Base-by-base conservation (phyloP, 2,888 invertebrate genomes). In the Penaeus monodon region DNA sequence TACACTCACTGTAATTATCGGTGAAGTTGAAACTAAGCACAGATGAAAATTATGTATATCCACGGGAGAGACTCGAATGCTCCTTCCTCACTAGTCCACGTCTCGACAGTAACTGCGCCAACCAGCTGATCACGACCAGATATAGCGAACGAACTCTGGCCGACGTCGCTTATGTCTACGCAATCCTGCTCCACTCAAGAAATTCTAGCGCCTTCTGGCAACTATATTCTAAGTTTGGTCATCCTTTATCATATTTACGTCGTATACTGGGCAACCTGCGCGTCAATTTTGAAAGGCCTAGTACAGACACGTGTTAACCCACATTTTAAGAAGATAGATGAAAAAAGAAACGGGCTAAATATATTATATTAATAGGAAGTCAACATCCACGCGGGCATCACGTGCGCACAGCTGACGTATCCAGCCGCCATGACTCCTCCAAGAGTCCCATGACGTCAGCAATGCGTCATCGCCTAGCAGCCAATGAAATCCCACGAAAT, bases 401-500 rank as follows among this genome's bases (percentile, higher is more conserved):
- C 76, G 57, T 57, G 76, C 49, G 24, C 44, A 44, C 76, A 76
- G 76, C 73, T 76, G 76, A 76, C 76, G 76, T 76, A 29, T 22
- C 44, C 22, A n/a, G 38, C 44, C 76, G 76, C 49, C 76, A 76
- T 76, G 44, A 38, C 76, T 76, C 20, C 76, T 38, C 76, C 76
- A 76, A 57, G 38, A 38, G 14, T 44, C 44, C 44, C 6, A n/a
- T 76, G 76, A 76, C 76, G 76, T 76, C 44, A 76, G 22, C 6
- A 49, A 76, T 76, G 44, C 76, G 44, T 76, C 76, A 76, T 44
- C 76, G 49, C 68, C 20, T n/a, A 49, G 10, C 22, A 57, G 57
- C 57, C 57, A 57, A 57, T 57, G 57, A 57, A 57, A 57, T 57
- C 57, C 57, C 57, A 57, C 57, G 57, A 57, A 57, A 57, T 57